Evolutionary conservation across 2,888 invertebrate genomes (phyloP).

Genomic region (Luperina testacea): DNA sequence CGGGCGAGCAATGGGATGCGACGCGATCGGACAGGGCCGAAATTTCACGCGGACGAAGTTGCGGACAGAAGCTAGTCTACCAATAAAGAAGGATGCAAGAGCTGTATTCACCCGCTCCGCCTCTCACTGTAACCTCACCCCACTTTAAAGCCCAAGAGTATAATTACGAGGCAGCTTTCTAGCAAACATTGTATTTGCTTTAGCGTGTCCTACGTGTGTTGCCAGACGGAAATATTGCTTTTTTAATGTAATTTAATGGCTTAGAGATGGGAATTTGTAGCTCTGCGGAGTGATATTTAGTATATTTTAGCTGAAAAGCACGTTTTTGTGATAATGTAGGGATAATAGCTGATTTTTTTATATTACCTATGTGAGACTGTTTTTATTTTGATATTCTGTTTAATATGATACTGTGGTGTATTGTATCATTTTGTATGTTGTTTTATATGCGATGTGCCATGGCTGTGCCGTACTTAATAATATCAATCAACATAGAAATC

Average conservation of each 20-base stretch:
- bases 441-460: not conserved
- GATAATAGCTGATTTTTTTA: not conserved
- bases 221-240: conserved; percentile 55
- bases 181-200: conserved; percentile 80
- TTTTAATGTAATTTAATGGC: conserved; percentile 57
- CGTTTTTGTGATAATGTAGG: not conserved
- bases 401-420: not conserved
- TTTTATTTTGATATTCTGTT: not conserved
- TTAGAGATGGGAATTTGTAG: conserved; percentile 32
- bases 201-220: conserved; percentile 63
- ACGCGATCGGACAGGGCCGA: too few relatives aligned
- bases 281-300: conserved; percentile 25
- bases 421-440: not conserved
- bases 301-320: conserved; percentile 10
- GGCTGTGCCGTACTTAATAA: too few relatives aligned
- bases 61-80: too few relatives aligned
- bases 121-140: conserved; percentile 1
- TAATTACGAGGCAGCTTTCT: conserved; percentile 79
- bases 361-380: not conserved
- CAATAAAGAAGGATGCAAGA: not conserved
- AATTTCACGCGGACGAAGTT: too few relatives aligned
- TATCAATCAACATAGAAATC: too few relatives aligned
- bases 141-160: conserved; percentile 73
- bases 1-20: too few relatives aligned
- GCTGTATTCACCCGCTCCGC: conserved; percentile 22